Base-by-base conservation (phyloP, 2,797 vertebrate genomes). In the Arrhamphus sclerolepis region DNA sequence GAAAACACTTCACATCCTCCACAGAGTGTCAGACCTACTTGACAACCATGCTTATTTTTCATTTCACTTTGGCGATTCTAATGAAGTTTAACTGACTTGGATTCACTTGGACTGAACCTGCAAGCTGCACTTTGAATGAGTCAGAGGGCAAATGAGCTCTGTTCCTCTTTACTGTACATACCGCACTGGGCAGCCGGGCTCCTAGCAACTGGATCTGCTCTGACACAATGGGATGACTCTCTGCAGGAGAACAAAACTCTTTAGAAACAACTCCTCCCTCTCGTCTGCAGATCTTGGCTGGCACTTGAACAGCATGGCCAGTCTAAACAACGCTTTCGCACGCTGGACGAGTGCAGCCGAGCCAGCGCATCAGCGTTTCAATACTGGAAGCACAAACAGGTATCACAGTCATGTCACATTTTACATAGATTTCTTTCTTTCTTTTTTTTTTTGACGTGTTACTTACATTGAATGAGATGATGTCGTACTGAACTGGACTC, bases 191-290 rank as follows among this genome's bases (percentile, higher is more conserved):
- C 57, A 63, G 51, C 21, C 34, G 11, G 0, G 43, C 63, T 74
- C 77, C 67, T 54, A 75, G 77, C 70, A 86, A 86, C 79, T 60
- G 47, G 50, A 78, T 62, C 68, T 63, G 71, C 18, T 54, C 57
- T 24, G 17, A 78, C 50, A 81, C 81, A 85, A 83, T 65, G 70
- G n/a, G 53, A 47, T 28, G 17, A 60, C 41, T 80, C 72, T 55
- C 2, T 31, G 5, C 13, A 31, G 52, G 50, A 24, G 59, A 60
- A 73, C 52, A 64, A 56, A 73, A 65, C 39, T 40, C 70, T 74
- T 73, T 24, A 67, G 62, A 57, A 46, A 48, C 59, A 68, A 38
- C 59, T 57, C 57, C 19, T 48, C 61, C 48, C 50, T 26, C 1
- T 48, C 8, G 26, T 49, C 56, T 28, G 31, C 41, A 48, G 53